phyloP scores from a whole-genome alignment of 2,888 invertebrate species.

The Heliothis peltigera region DNA sequence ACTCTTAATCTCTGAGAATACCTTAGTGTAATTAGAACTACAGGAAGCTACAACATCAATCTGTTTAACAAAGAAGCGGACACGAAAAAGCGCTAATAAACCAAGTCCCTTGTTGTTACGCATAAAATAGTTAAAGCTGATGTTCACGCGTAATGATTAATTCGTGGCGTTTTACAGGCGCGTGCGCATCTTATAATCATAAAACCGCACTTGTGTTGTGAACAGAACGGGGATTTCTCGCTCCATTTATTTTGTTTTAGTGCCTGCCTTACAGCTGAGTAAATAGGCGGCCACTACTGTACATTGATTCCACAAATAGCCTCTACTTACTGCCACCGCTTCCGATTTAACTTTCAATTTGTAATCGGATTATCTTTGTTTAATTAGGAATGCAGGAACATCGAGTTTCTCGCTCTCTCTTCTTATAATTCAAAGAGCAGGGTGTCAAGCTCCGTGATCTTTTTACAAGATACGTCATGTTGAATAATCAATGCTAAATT shows the following conservation, averaged over 20 bases:
- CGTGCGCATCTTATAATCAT: constrained; percentile 80
- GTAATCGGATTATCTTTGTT: constrained; percentile 56
- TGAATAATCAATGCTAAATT: constrained; percentile 55
- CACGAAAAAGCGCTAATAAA: constrained; percentile 39
- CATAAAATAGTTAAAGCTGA: constrained; percentile 53
- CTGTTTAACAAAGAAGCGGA: constrained; percentile 15
- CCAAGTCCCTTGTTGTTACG: constrained; percentile 39
- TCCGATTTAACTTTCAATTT: constrained; percentile 58
- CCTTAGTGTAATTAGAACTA: not conserved
- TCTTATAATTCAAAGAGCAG: constrained; percentile 51
- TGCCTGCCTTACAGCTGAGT: constrained; percentile 75
- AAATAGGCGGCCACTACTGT: constrained; percentile 68
- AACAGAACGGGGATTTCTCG: constrained; percentile 75
- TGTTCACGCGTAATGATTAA: constrained; percentile 68
- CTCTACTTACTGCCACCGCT: constrained; percentile 45
- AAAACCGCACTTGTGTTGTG: constrained; percentile 75
- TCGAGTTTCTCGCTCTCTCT: constrained; percentile 49
- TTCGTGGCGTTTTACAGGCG: constrained; percentile 69
- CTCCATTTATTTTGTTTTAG: constrained; percentile 78
- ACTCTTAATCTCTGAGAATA: no score
- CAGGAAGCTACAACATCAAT: not conserved
- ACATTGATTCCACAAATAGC: constrained; percentile 65
- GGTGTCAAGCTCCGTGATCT: constrained; percentile 54
- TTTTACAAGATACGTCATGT: constrained; percentile 47
- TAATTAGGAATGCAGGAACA: constrained; percentile 51